These are phyloP conservation scores for Isichthys henryi DNA, from an alignment of 2,113 vertebrate species.

Conservation along the genomic window DNA sequence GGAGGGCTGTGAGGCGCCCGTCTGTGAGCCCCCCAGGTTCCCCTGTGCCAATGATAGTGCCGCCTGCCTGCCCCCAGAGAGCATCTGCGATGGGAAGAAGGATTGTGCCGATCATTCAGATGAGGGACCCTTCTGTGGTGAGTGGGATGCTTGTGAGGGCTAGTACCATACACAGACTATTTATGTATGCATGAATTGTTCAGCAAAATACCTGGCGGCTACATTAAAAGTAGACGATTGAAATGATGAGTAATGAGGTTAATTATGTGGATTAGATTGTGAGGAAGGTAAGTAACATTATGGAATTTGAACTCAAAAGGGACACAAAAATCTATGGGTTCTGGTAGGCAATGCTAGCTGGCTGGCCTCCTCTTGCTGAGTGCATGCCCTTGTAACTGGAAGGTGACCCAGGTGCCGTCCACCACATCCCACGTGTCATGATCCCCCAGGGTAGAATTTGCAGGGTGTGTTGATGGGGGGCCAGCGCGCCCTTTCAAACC, in stretches of 20 bases:
- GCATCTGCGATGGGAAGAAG: conserved; percentile 74
- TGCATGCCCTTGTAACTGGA: background rate
- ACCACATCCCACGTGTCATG: background rate
- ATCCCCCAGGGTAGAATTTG: background rate
- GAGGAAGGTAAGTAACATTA: background rate
- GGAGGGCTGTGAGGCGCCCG: conserved; percentile 68
- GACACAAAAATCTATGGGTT: background rate
- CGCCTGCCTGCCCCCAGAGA: conserved; percentile 74
- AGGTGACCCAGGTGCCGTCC: background rate
- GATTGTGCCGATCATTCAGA: conserved; percentile 81
- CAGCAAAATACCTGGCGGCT: background rate
- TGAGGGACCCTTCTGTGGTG: conserved; percentile 78
- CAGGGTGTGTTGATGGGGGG: background rate
- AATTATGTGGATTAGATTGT: background rate
- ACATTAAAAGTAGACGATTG: background rate
- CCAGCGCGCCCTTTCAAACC: background rate
- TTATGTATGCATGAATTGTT: background rate
- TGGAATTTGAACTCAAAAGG: background rate
- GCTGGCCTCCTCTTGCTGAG: background rate
- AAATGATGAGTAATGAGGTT: background rate
- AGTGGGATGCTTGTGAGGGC: background rate
- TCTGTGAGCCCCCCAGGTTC: conserved; percentile 75
- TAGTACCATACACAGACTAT: background rate
- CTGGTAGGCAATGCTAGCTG: background rate
- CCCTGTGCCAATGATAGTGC: conserved; percentile 78